Evolutionary conservation across 2,797 vertebrate species (phyloP), one percentile per base, ranked within the genome.

Genomic region (Steatocranus sp.): DNA sequence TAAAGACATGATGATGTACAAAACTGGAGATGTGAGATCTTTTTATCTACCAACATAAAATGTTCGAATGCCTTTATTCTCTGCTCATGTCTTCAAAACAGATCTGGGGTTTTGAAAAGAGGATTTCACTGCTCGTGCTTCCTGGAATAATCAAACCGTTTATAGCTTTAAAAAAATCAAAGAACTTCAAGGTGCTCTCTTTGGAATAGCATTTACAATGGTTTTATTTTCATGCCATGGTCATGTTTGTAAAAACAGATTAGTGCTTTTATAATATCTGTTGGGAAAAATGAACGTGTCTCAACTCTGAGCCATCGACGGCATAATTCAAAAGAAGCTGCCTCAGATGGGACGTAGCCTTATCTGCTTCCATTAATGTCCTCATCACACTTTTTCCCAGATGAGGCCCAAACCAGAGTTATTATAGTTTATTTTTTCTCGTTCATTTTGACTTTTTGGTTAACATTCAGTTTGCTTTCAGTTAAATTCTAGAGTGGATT

Each of bases 1-100:
- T 95, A 96, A 96, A 96, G 92, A 95, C 91, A 92, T 94, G 92
- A 94, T 93, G 89, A 93, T 89, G 91, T 92, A 89, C 41, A 75
- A 92, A 86, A 84, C 8, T 3, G 4, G 46, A 4, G 11, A 43
- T 7, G 7, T 18, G 51, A 38, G 4, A 50, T 61, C 1, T 38
- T 77, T 63, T 43, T 54, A 27, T 83, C 61, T 20, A 8, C 27
- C 34, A 30, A 1, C 34, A 70, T 46, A 48, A 70, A 27, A 46
- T 5, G 25, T 70, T 27, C 4, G 0, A 30, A 46, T 70, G 66
- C 41, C 17, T 46, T 70, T 73, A 18, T 73, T 73, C 25, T 30
- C 41, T 2, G 25, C 3, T 48, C 41, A 27, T 43, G 41, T 70
- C 38, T 73, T 73, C 68, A 41, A 30, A 73, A 30, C 43, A 48